These are phyloP conservation scores for Pardosa pseudoannulata DNA, from an alignment of 2,888 invertebrate genomes.

Conservation along the genomic window DNA sequence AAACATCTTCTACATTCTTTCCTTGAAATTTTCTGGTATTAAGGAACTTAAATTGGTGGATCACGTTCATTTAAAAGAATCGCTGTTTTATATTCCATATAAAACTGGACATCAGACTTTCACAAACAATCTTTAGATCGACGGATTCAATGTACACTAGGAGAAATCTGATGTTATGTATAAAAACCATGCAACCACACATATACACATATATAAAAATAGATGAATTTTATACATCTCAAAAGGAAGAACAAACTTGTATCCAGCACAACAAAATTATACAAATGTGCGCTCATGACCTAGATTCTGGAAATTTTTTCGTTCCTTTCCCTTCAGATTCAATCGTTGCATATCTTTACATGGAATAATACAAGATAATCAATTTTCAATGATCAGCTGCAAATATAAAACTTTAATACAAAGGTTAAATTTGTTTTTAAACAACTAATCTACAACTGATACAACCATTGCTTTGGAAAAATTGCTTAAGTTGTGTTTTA, in stretches of 20 bases:
- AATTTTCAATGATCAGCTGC: not conserved
- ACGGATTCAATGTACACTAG: not conserved
- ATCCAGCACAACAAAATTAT: slow-evolving; percentile 17
- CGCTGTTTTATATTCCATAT: not conserved
- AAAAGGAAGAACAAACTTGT: slow-evolving; percentile 15
- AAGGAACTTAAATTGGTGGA: not conserved
- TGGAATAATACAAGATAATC: not conserved
- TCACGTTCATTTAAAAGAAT: not conserved
- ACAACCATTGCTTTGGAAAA: too few relatives aligned
- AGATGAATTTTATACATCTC: slow-evolving; percentile 17
- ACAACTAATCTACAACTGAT: too few relatives aligned
- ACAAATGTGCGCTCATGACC: slow-evolving; percentile 17
- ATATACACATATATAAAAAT: slow-evolving; percentile 9
- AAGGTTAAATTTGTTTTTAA: too few relatives aligned
- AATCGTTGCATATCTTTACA: not conserved
- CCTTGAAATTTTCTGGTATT: too few relatives aligned
- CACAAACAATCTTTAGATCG: not conserved
- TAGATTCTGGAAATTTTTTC: not conserved
- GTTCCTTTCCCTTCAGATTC: not conserved
- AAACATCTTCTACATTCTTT: too few relatives aligned
- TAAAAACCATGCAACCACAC: slow-evolving; percentile 14
- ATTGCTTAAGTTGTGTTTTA: too few relatives aligned
- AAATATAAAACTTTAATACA: not conserved
- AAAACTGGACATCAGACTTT: not conserved
- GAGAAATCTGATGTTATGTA: not conserved